Evolutionary conservation across 37 sponge, comb jelly and placozoan species (phyloP), one percentile per base, ranked within the genome.

Genomic region (Amphimedon queenslandica): DNA sequence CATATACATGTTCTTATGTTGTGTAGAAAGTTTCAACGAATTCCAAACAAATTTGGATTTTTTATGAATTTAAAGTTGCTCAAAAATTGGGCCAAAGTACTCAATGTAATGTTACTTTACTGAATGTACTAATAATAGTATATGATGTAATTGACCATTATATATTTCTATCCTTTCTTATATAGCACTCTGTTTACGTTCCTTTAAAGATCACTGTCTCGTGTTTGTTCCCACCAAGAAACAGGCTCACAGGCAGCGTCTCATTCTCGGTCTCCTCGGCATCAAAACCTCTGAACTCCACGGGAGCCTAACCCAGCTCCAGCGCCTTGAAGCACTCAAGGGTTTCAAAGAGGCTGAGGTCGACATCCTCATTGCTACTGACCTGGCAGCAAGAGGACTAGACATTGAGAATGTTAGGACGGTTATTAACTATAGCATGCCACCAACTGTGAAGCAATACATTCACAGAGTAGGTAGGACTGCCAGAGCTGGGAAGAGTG

Each of bases 381-480:
- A 98, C 67, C 77, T 98, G 24, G 99, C 99, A 25, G 82, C 99
- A 0, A 53, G 99, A 70, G 99, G 99, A 10, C 73, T 98, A 58
- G 99, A 98, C 78, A 98, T 98, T 35, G 83, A 75, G 39, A 87
- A 81, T 41, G 99, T 98, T 40, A 95, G 81, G 60, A 98, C 99
- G 1, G 99, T 96, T 47, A 90, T 97, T 75, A 97, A 98, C 81
- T 92, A 80, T 70, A 81, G 74, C 56, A 95, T 98, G 88, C 99
- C 99, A 24, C 73, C 93, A 4, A 80, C 85, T 23, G 57, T 90
- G 42, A 95, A 98, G 86, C 93, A 87, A 60, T 98, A 98, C 60
- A 91, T 98, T n/a, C 99, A 98, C 66, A 75, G 99, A 29, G 99
- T 98, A 40, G 99, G 99, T 6, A 53, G 99, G 41, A 98, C 99